Evolutionary conservation across 2,888 invertebrate species (phyloP), one percentile per base, ranked within the genome.

Genomic region (Himalopsyche japonica): DNA sequence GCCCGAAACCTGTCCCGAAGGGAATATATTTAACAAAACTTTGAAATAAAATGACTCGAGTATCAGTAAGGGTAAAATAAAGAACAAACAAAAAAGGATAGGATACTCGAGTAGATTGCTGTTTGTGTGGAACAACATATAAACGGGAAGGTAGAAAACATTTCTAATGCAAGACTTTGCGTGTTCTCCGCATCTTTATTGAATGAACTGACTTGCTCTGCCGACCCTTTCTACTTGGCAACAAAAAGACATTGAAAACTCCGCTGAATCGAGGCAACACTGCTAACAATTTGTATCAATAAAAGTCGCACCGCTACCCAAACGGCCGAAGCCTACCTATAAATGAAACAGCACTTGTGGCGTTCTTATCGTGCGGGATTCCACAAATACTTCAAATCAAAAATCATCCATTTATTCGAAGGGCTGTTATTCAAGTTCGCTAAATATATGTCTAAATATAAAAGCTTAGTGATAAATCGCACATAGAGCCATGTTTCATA

Each of bases 201-300:
- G 70, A 70, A 70, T 70, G 70, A 70, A 70, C 70, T 70, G 70
- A 30, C 70, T 70, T 70, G 27, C 70, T 70, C 27, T 27, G 10
- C 70, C 70, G 70, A 70, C 70, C 70, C 70, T 70, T 70, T 70
- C 70, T 27, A 70, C 70, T 27, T 20, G 70, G 70, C 70, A 70
- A 70, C 70, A 70, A 70, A 70, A 70, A 70, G 70, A 70, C 70
- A 70, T 70, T 70, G 70, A 70, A 70, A 70, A 70, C 70, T 70
- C 70, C 12, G 27, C 27, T 70, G 70, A 27, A 70, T 70, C 37
- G 64, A 37, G 64, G 57, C 20, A 80, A 80, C 80, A 80, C 80
- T 57, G 57, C 64, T 64, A 37, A 64, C 80, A 57, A 80, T 80
- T 64, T 64, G 64, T 80, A 80, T 80, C 80, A 80, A 80, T 80